Evolutionary conservation across 2,113 vertebrate species (phyloP).

Genomic region (Cyanoramphus novaezelandiae): DNA sequence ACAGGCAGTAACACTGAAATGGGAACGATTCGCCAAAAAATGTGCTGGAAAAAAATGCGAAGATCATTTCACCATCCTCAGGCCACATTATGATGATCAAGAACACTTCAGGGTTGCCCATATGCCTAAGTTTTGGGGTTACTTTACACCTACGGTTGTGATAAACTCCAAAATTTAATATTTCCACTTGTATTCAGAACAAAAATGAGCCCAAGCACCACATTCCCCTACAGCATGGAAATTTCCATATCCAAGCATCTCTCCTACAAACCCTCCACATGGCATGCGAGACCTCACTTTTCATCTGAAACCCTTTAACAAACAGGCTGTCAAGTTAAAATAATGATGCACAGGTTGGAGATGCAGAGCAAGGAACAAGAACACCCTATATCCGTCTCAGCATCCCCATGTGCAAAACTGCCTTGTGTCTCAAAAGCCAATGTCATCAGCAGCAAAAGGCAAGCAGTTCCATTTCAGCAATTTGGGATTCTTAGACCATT

Average conservation of each 20-base stretch:
- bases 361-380: background rate
- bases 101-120: background rate
- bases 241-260: rapidly evolving
- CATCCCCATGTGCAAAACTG: background rate
- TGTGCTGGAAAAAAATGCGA: rapidly evolving
- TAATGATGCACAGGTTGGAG: background rate
- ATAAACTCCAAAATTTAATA: background rate
- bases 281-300: rapidly evolving
- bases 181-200: background rate
- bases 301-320: rapidly evolving
- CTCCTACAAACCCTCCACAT: background rate
- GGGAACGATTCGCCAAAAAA: rapidly evolving
- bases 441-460: background rate
- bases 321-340: background rate
- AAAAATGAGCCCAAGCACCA: background rate
- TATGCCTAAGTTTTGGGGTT: rapidly evolving
- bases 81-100: rapidly evolving
- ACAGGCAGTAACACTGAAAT: background rate
- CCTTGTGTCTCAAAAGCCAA: background rate
- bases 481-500: rapidly evolving
- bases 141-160: background rate
- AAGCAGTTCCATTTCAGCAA: rapidly evolving
- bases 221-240: background rate
- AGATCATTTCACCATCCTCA: background rate
- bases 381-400: background rate